Base-by-base conservation (phyloP, 2,888 invertebrate genomes). In the Machimus rusticus region DNA sequence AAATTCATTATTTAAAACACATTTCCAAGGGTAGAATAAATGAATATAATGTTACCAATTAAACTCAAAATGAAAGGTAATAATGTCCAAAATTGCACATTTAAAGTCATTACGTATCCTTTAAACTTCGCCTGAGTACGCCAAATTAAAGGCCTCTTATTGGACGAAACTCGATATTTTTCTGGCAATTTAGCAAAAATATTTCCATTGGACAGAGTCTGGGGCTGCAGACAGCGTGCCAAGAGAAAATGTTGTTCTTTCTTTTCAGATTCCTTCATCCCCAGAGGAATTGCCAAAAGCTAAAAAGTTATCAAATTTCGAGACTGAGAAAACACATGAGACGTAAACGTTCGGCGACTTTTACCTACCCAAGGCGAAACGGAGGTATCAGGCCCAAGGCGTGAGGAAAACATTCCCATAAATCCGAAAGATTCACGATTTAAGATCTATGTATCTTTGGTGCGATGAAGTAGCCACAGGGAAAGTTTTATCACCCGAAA, bases 401-500 rank as follows among this genome's bases (percentile, higher is more conserved):
- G 66, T 23, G 12, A 28, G 66, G 28, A 66, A 66, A 66, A 66
- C 66, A 66, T 12, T 66, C 66, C 28, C 66, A 66, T 66, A 66
- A 66, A 66, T 66, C 23, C 66, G 39, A 28, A 16, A 57, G 57
- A 51, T 51, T 23, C 23, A 19, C 19, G 39, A 39, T 39, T 39
- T 39, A 66, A 23, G 28, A 66, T 66, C 23, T 19, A 9, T 66
- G 23, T 66, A 28, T 66, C 6, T 66, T n/a, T 66, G 66, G 8
- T 66, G 66, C n/a, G 66, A 66, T 14, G 66, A 46, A 66, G 66
- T 66, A 66, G 66, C 82, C 82, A 31, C 19, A 37, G 57, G 82
- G 57, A 55, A 81, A 51, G 55, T 81, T 81, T 82, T 57, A 82
- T 66, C 66, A 37, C 23, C 66, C 82, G 34, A 55, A 82, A 82